Evolutionary conservation across 2,797 vertebrate genomes (phyloP).

Genomic region (Enteromius thamalakanensis): DNA sequence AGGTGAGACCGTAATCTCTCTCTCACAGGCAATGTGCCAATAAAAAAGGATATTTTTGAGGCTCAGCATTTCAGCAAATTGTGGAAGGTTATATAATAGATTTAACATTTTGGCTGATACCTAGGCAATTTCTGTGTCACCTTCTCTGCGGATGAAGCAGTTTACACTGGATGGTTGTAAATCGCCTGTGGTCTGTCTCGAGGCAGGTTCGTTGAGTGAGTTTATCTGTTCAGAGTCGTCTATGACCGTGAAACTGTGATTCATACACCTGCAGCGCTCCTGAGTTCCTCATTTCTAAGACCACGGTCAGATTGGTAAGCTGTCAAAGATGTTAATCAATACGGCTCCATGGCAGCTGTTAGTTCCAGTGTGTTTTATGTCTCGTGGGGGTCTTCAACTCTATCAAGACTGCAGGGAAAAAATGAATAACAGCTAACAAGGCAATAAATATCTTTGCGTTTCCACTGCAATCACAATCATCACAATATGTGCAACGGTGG

Average conservation of each 20-base stretch:
- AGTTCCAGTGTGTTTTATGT: slow-evolving; percentile 23
- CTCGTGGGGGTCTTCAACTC: slow-evolving; percentile 12
- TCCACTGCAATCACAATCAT: slow-evolving; percentile 12
- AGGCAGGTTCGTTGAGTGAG: slow-evolving; percentile 85
- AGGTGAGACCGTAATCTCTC: neutral
- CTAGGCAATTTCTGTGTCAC: slow-evolving; percentile 17
- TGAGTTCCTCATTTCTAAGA: neutral
- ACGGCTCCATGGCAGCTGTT: neutral
- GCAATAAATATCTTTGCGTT: slow-evolving; percentile 27
- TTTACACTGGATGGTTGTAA: slow-evolving; percentile 82
- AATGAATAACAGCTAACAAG: slow-evolving; percentile 1
- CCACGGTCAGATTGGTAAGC: neutral
- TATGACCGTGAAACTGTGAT: slow-evolving; percentile 21
- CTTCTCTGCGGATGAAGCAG: slow-evolving; percentile 79
- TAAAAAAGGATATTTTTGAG: neutral
- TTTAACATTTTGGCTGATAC: slow-evolving; percentile 4
- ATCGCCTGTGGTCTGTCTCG: slow-evolving; percentile 77
- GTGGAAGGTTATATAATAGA: neutral
- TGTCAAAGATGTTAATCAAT: slow-evolving; percentile 39
- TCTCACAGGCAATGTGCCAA: neutral
- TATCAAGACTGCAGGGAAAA: neutral
- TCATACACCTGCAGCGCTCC: slow-evolving; percentile 12
- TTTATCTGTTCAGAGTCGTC: slow-evolving; percentile 51
- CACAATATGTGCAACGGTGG: neutral
- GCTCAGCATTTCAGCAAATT: slow-evolving; percentile 3